phyloP scores from a whole-genome alignment of 2,113 vertebrate species.

The Nothobranchius furzeri region DNA sequence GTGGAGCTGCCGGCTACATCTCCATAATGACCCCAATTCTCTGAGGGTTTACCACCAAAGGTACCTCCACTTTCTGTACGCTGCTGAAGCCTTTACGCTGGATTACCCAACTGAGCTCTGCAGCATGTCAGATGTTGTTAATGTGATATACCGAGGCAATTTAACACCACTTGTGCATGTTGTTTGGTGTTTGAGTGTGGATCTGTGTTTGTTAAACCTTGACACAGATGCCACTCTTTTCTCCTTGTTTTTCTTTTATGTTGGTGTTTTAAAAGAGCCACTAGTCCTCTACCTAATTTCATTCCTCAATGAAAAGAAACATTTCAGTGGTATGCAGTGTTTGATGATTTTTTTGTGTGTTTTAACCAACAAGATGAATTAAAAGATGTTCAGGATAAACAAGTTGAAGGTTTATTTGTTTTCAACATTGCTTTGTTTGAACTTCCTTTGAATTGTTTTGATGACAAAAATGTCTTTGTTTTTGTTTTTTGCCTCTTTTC shows the following conservation, averaged over 20 bases:
- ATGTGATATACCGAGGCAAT: neutral
- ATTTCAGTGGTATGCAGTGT: neutral
- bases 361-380: too few relatives aligned
- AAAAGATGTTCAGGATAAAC: too few relatives aligned
- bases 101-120: slow-evolving; percentile 14
- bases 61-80: slow-evolving; percentile 16
- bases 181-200: slow-evolving; percentile 7
- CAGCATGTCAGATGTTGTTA: slow-evolving; percentile 34
- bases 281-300: neutral
- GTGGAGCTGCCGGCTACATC: slow-evolving; percentile 31
- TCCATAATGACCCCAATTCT: slow-evolving; percentile 44
- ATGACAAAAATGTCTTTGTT: too few relatives aligned
- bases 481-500: too few relatives aligned
- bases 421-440: too few relatives aligned
- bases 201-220: slow-evolving; percentile 9
- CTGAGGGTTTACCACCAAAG: slow-evolving; percentile 28
- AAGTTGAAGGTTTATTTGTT: too few relatives aligned
- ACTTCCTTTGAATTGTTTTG: too few relatives aligned
- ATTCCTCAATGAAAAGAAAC: neutral
- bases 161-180: slow-evolving; percentile 28
- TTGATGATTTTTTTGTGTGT: neutral
- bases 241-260: neutral
- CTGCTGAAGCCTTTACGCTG: slow-evolving; percentile 44
- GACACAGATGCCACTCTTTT: neutral
- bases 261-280: neutral